A percentile compares a stretch with the other conserved stretches of the same genome.
Evolutionary conservation across 1,140 invertebrate species (phyloP).

Genomic region (Drosophila parvula): DNA sequence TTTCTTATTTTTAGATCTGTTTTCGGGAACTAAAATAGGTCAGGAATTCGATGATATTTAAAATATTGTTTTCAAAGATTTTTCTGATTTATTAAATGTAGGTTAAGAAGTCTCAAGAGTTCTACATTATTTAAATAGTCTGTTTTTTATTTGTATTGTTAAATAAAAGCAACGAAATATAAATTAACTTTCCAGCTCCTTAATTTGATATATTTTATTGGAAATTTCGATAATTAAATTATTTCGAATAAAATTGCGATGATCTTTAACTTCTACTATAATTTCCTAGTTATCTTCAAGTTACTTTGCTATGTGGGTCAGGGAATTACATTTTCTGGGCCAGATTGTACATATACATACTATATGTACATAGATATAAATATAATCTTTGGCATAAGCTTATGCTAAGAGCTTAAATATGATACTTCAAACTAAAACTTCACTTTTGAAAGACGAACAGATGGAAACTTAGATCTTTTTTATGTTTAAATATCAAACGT

Average conservation of each 20-base stretch:
- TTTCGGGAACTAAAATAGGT: not conserved
- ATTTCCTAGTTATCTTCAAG: not conserved
- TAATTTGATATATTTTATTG: no score
- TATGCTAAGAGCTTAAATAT: no score
- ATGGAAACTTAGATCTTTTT: not conserved
- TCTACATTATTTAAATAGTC: no score
- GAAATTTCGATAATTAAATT: not conserved
- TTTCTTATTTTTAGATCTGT: not conserved
- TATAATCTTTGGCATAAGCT: no score
- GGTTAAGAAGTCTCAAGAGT: no score
- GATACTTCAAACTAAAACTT: no score
- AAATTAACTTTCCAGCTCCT: no score
- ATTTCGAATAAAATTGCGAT: not conserved
- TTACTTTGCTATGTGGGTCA: not conserved
- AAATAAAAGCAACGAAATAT: no score
- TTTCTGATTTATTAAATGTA: not conserved
- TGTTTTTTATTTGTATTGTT: no score
- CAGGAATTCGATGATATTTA: not conserved
- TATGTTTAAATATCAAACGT: not conserved
- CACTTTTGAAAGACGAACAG: not conserved
- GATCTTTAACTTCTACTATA: not conserved
- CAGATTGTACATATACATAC: not conserved
- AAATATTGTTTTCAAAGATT: no score
- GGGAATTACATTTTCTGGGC: not conserved
- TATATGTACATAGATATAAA: not conserved